A percentile compares a stretch with the other conserved stretches of the same genome.
Evolutionary conservation across 2,113 vertebrate species (phyloP).

Genomic region (Callionymus lyra): DNA sequence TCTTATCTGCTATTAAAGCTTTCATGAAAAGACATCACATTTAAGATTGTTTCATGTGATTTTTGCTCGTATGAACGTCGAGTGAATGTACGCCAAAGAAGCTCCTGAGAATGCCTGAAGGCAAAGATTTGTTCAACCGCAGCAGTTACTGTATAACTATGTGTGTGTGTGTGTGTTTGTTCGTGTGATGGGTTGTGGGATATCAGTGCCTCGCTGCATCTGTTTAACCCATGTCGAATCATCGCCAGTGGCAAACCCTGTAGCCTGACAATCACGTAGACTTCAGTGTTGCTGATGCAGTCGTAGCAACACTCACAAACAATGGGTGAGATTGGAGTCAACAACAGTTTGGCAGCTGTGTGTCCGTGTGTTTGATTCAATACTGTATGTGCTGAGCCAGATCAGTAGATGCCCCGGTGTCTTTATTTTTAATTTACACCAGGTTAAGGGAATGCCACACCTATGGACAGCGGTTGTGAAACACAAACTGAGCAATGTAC

Average conservation of each 20-base stretch:
- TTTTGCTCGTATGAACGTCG: constrained; percentile 23
- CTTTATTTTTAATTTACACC: constrained; percentile 60
- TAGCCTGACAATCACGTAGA: constrained; percentile 51
- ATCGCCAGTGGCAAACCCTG: constrained; percentile 53
- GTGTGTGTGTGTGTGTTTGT: constrained; percentile 13
- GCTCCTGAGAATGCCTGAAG: constrained; percentile 38
- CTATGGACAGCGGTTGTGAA: too few species aligned
- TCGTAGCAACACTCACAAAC: constrained; percentile 6
- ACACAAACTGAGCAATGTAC: too few species aligned
- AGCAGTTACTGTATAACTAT: constrained; percentile 29
- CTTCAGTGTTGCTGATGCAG: constrained; percentile 35
- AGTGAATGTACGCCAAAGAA: constrained; percentile 27
- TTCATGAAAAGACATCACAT: constrained; percentile 1
- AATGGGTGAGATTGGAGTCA: constrained; percentile 5
- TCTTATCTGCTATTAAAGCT: constrained; percentile 1
- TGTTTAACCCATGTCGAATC: constrained; percentile 52
- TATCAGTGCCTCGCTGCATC: constrained; percentile 47
- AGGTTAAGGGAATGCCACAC: constrained; percentile 42
- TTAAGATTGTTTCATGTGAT: constrained; percentile 27
- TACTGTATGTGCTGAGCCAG: constrained; percentile 22
- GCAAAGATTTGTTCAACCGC: constrained; percentile 39
- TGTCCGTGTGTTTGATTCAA: constrained; percentile 7
- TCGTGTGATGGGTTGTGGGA: constrained; percentile 23
- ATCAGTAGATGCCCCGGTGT: constrained; percentile 28
- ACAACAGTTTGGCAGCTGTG: constrained; percentile 6